Evolutionary conservation across 2,113 vertebrate genomes (phyloP), one percentile per base, ranked within the genome.

Genomic region (Phalacrocorax carbo): DNA sequence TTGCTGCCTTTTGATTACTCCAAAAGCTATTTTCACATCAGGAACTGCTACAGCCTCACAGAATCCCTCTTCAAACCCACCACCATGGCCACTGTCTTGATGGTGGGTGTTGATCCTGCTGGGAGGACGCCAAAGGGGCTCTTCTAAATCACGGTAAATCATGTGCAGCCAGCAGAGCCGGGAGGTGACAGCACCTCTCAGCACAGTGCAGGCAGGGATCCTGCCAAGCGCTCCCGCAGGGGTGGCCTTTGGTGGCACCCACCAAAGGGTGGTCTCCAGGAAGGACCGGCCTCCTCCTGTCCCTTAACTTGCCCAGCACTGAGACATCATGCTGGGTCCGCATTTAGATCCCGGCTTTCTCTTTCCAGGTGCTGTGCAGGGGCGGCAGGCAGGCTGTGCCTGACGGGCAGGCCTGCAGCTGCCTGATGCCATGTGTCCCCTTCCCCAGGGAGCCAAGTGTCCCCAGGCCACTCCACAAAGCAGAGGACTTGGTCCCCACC

Each of bases 21-120:
- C 70, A 66, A 66, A 94, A 95, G 71, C 94, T 85, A 77, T 95
- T 93, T 95, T 94, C 95, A 85, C 90, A 29, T 86, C 71, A 30
- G 70, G 25, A 76, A 22, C 36, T 36, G 29, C 42, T 62, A 58
- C 19, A 93, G 76, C 30, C 75, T 86, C 15, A 0, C 80, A 64
- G 38, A 76, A 75, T 30, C 69, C 73, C 29, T 82, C 55, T 36
- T 48, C 64, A 78, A 64, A 48, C 29, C 10, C 30, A 2, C 68
- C 6, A 29, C 42, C 78, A 9, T 1, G 2, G 46, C 29, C n/a
- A 0, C 78, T n/a, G 8, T 36, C 72, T 72, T 36, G 64, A 30
- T 0, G 29, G 60, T 48, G n/a, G 88, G 7, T 4, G 51, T 46
- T 4, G 69, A 10, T 68, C 27, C 85, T 21, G 75, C 82, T 46